Evolutionary conservation across 2,888 invertebrate species (phyloP), one percentile per base, ranked within the genome.

Genomic region (Brachypalpus laphriformis): DNA sequence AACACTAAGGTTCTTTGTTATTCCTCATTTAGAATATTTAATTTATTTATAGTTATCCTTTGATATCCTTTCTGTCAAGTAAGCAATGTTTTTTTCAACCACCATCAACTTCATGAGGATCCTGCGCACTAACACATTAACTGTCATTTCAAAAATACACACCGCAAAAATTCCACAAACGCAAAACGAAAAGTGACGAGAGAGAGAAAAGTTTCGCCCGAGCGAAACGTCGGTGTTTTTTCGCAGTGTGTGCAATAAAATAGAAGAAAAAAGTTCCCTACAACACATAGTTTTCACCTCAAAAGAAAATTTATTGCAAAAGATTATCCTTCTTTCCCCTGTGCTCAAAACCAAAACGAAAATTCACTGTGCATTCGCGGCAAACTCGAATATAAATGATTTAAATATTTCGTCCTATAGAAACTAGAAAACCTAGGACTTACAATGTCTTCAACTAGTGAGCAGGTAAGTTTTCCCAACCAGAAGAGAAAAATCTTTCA

Each of bases 141-240:
- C 76, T 87, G 87, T 87, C 87, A 87, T 57, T 70, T 68, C 75
- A 25, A 76, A 80, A 76, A 83, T 87, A 87, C 83, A 87, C 87
- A 87, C 80, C 76, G 72, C 87, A 66, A 66, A 78, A 76, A 57
- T 76, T 76, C 66, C 54, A 63, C 76, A 66, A 74, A 83, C 80
- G 65, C 82, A 78, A 77, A 65, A 45, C 74, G 65, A 63, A 66
- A 77, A 70, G 80, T 72, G 75, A 87, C 82, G 47, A 83, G 87
- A 80, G 78, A 80, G 83, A 83, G 76, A 77, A 87, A 76, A 87
- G 87, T 83, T 80, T 80, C 83, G 83, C 80, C 83, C 87, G 83
- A 87, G 87, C 87, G 87, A 83, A 82, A 86, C 86, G 82, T 86
- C 86, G 86, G 81, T 80, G 81, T 76, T 82, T 82, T 68, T 82